phyloP scores from a whole-genome alignment of 2,113 vertebrate genomes.

The Anguilla rostrata region DNA sequence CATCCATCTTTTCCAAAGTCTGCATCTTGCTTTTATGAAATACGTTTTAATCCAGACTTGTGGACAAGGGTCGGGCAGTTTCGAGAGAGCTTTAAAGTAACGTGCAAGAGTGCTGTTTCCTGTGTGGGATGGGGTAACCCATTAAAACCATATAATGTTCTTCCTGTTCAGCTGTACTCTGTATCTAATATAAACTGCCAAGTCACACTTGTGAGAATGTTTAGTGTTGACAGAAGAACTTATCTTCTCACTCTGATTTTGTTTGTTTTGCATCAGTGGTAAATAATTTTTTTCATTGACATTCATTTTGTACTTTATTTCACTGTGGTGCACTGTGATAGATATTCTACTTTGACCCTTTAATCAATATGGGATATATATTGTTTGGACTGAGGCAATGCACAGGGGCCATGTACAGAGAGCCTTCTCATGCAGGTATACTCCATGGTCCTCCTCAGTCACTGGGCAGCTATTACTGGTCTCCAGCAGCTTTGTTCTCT shows the following conservation, averaged over 20 bases:
- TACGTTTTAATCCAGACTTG: too few species aligned
- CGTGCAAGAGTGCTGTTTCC: too few species aligned
- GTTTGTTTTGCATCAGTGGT: background rate
- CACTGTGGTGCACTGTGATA: background rate
- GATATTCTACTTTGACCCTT: background rate
- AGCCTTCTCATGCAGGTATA: background rate
- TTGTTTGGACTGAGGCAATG: background rate
- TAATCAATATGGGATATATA: background rate
- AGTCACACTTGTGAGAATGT: background rate
- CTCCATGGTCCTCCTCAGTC: background rate
- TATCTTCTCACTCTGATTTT: background rate
- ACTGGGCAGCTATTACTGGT: background rate
- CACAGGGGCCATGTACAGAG: background rate
- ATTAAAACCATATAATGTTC: background rate
- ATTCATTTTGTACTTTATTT: background rate
- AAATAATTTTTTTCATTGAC: background rate
- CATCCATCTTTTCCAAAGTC: background rate
- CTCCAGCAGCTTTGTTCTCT: background rate
- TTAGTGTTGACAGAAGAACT: background rate
- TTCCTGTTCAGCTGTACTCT: too few species aligned
- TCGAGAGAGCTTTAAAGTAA: too few species aligned
- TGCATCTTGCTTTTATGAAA: background rate
- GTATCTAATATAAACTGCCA: too few species aligned
- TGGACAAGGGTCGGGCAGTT: too few species aligned
- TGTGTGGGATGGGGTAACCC: background rate